Evolutionary conservation across 2,113 vertebrate species (phyloP), one percentile per base, ranked within the genome.

Genomic region (Todiramphus saurophagus): DNA sequence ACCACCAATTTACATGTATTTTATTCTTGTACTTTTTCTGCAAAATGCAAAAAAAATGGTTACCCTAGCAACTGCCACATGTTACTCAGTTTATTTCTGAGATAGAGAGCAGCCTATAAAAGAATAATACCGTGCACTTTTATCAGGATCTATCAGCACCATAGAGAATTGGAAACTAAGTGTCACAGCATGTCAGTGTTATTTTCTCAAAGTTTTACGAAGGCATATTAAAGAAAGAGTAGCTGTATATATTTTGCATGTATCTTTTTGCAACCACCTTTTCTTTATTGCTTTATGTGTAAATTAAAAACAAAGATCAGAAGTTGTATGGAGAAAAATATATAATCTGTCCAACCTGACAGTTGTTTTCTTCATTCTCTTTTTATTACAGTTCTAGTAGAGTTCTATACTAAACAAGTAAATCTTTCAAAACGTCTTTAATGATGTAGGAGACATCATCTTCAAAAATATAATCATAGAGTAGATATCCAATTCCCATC

Each of bases 1-100:
- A 90, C 62, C 95, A 91, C 84, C 69, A 93, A 87, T 97, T 97
- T 96, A 90, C 69, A 95, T 93, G 94, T 90, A 87, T 82, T 96
- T 97, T 96, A 94, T 95, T 97, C 96, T 91, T 90, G 87, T 85
- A 89, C 51, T 93, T 96, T 93, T 96, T 92, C 93, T 93, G 80
- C 46, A 97, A 97, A 95, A 95, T 92, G 97, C 82, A 98, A 97
- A 83, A 98, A 81, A 98, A 81, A 67, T 87, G 83, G 97, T 98
- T 98, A 92, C 98, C 97, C 64, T 98, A 95, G 97, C 93, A 98
- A 98, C 97, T 86, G 85, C 88, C 90, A 96, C 85, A 77, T 96
- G 91, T 96, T 96, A 76, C 93, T 96, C 91, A 82, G 87, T 94
- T 96, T 94, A 87, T 90, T 92, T 80, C 79, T 81, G 87, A 90